Base-by-base conservation (phyloP, 2,888 invertebrate species). In the Drosophila phalerata region DNA sequence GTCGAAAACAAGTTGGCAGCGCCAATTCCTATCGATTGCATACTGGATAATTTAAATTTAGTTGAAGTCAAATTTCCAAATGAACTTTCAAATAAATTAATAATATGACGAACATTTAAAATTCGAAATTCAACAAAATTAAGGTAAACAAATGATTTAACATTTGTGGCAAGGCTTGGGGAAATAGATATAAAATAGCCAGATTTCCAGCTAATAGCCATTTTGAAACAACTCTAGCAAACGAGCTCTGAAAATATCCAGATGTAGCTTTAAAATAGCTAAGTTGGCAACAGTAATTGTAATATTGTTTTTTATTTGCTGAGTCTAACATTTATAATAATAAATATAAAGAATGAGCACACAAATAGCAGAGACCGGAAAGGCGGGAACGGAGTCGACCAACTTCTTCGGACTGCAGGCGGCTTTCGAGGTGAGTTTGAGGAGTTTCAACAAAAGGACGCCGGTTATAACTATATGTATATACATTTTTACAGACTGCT, bases 401-500 rank as follows among this genome's bases (percentile, higher is more conserved):
- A 78, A 82, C 47, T 86, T 87, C 61, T 87, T 68, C 69, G 65
- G 45, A 9, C 57, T 89, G 37, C 79, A 78, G 25, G 25, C 73
- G 15, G 66, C 83, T 0, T 86, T 89, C 37, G 76, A 80, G 87
- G 85, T 88, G 13, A 65, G 71, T 5, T 15, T 28, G n/a, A 19
- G 19, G 10, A 6, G 11, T 10, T 6, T 11, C 32, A 40, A 8
- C 19, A 40, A 25, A n/a, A 13, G 6, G 34, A n/a, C 13, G 45
- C 71, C 67, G 75, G 64, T 19, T 52, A 66, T 58, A n/a, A 22
- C 1, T 32, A 52, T 32, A 52, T 49, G 22, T 25, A 43, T 49
- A 11, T 8, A 6, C 15, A 43, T 68, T 19, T 19, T 52, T 77
- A 2, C 69, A 92, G 92, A 77, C 79, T 19, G 81, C 88, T 0